These are phyloP conservation scores for Polia nebulosa DNA, from an alignment of 2,888 invertebrate genomes.

Conservation along the genomic window DNA sequence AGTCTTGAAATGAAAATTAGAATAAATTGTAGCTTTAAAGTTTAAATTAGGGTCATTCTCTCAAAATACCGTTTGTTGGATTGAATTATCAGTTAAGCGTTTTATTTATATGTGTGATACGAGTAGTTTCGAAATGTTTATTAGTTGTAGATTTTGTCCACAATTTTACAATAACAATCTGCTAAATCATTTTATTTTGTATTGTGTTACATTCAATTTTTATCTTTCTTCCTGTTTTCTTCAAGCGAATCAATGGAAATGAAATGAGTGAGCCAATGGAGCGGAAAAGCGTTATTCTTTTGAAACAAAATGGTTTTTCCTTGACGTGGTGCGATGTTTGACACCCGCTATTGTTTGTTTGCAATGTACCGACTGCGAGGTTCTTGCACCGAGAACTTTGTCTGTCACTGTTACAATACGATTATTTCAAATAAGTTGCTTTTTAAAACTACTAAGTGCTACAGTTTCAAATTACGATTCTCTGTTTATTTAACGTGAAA, in stretches of 20 bases:
- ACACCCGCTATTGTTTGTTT: constrained; percentile 72
- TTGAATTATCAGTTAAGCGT: neutral
- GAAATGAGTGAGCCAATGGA: constrained; percentile 80
- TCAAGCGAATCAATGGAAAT: constrained; percentile 73
- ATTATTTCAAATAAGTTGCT: constrained; percentile 14
- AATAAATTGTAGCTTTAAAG: neutral
- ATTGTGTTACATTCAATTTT: constrained; percentile 61
- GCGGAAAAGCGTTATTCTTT: constrained; percentile 80
- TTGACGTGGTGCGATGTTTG: constrained; percentile 70
- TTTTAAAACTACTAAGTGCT: constrained; percentile 3
- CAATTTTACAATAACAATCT: constrained; percentile 40
- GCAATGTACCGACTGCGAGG: constrained; percentile 25
- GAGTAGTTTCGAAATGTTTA: too few relatives aligned
- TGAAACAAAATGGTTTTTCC: constrained; percentile 78
- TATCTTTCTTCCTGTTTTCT: constrained; percentile 67
- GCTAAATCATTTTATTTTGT: constrained; percentile 59
- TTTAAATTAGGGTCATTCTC: neutral
- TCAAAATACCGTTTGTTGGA: neutral
- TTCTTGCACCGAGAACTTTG: constrained; percentile 41
- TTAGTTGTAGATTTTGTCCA: constrained; percentile 6
- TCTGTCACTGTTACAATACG: constrained; percentile 25
- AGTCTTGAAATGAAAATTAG: neutral
- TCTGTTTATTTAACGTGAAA: neutral
- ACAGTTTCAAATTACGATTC: constrained; percentile 2
- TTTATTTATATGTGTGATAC: neutral